Base-by-base conservation (phyloP, 2,888 invertebrate species). In the Latrodectus hesperus region DNA sequence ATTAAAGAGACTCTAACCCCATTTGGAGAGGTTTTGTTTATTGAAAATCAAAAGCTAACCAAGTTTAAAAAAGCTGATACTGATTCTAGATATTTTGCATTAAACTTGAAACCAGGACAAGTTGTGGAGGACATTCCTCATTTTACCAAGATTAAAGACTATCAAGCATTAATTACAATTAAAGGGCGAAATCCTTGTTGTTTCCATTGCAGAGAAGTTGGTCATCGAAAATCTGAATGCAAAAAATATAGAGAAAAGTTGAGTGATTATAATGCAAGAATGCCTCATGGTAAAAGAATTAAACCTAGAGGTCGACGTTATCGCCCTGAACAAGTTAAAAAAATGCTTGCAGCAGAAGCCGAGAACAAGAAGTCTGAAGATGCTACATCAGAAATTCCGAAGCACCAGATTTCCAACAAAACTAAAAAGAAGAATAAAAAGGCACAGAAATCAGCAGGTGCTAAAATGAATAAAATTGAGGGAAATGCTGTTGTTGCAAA, bases 51-150 rank as follows among this genome's bases (percentile, higher is more conserved):
- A 52, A 72, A 72, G n/a, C 73, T 67, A 55, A 16, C 4, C 2
- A 65, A 52, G 12, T 84, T 52, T 65, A 77, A 12, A 5, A 84
- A 67, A 12, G 49, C 72, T 9, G 22, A 60, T 0, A 67, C 77
- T 10, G 83, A 83, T n/a, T 22, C 72, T 10, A 17, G 84, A n/a
- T 84, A 84, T 53, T 84, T 76, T 53, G 77, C 65, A 3, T 55
- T 84, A 14, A 65, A 72, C 11, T 38, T 84, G 12, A 77, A 60
- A 53, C 49, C 77, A 11, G 73, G 72, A 12, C 38, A 72, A 17
- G 26, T 72, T 10, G 55, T 22, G 16, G 84, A 84, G 1, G 77
- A 73, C 38, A 22, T 84, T 14, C 84, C 84, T 6, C 77, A 78
- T 38, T 84, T 84, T 10, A 49, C 67, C 51, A 49, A 17, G 1